Evolutionary conservation across 2,888 invertebrate species (phyloP), one percentile per base, ranked within the genome.

Genomic region (Punctoribates punctum): DNA sequence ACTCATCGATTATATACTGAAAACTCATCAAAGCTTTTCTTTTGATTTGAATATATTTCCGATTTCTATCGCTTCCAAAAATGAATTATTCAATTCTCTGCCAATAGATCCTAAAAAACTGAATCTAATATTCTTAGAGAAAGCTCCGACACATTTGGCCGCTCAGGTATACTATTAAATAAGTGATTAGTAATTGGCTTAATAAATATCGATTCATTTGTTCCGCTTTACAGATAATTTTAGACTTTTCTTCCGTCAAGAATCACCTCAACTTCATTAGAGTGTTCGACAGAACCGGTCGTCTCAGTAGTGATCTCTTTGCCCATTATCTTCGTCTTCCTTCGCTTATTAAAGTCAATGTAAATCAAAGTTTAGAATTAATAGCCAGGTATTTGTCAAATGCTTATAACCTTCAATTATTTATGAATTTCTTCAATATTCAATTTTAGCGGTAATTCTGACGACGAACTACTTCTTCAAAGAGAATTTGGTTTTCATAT

Each of bases 81-180:
- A 46, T 73, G 73, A 62, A 73, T 20, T 62, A 8, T 38, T 57
- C 15, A 57, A 73, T 9, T 11, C 57, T 23, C 5, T 57, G 17
- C 15, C 60, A 17, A 20, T 62, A 62, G 23, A 62, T 67, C 27
- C 27, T n/a, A 5, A 46, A 17, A 75, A 75, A 57, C 20, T 23
- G 17, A 70, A 70, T 73, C 15, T 73, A 15, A 72, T 75, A 13
- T 72, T 72, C 46, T 13, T 75, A 15, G 75, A 72, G n/a, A 17
- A 46, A n/a, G 23, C 25, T n/a, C 75, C 75, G 5, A 54, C 75
- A 20, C 9, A 51, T n/a, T 13, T 70, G 6, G 60, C 48, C 6
- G 75, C 29, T n/a, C 46, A 75, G 75, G 75, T 75, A 75, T 48
- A 27, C n/a, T 13, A 46, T 15, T 20, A 2, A 15, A 65, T 25